Percentiles rank a stretch among this genome's conserved stretches.
These are phyloP conservation scores for Drosophila sechellia DNA, from an alignment of 1,140 invertebrate genomes.

Conservation along the genomic window DNA sequence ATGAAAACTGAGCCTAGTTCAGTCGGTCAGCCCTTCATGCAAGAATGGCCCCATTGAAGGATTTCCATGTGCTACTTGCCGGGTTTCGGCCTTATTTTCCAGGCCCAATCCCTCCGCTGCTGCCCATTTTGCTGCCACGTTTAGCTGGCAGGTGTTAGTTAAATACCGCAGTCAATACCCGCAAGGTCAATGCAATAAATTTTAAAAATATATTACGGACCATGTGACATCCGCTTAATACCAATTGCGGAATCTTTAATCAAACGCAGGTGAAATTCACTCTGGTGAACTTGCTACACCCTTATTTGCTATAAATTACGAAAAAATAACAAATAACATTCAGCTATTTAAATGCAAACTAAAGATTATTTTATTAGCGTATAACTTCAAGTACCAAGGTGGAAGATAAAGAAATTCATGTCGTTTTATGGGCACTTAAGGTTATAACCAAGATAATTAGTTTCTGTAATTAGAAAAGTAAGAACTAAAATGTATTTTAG, in stretches of 20 bases:
- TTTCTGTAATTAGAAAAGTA: too few species aligned
- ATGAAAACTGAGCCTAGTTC: slow-evolving; percentile 49
- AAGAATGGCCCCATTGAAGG: slow-evolving; percentile 68
- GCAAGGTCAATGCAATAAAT: slow-evolving; percentile 54
- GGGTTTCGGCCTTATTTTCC: slow-evolving; percentile 2
- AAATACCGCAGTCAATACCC: slow-evolving; percentile 17
- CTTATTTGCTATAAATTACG: background rate
- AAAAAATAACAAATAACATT: too few species aligned
- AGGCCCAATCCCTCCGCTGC: too few species aligned
- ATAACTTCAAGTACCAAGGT: too few species aligned
- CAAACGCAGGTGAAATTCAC: background rate
- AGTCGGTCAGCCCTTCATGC: slow-evolving; percentile 62
- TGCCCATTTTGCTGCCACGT: background rate
- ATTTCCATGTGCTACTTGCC: slow-evolving; percentile 21
- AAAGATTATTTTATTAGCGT: too few species aligned
- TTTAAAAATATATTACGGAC: slow-evolving; percentile 21
- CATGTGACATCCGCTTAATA: slow-evolving; percentile 18
- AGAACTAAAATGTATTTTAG: too few species aligned
- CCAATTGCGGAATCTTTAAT: slow-evolving; percentile 15
- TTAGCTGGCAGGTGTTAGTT: slow-evolving; percentile 46
- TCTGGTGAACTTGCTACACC: background rate
- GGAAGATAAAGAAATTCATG: too few species aligned
- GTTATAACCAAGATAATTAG: too few species aligned
- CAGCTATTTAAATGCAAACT: too few species aligned
- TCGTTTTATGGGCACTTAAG: too few species aligned